These are phyloP conservation scores for Caretta caretta DNA, from an alignment of 2,113 vertebrate species.

Conservation along the genomic window DNA sequence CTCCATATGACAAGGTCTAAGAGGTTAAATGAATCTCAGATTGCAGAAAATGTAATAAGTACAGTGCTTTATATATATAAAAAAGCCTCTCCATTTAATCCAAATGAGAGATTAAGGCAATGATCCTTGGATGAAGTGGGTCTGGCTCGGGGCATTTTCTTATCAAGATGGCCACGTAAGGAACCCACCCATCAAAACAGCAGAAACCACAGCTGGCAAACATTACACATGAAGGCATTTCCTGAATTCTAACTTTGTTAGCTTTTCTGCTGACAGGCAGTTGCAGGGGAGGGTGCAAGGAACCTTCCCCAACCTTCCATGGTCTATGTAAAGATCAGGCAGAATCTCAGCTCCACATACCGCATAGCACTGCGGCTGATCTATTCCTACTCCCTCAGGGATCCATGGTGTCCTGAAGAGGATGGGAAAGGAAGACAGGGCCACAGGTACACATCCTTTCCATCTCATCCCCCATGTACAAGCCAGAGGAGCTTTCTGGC, in stretches of 20 bases:
- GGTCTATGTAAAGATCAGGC: neutral
- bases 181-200: slow-evolving; percentile 69
- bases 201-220: slow-evolving; percentile 66
- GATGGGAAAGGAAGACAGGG: neutral
- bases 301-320: neutral
- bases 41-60: neutral
- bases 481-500: neutral
- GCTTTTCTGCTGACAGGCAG: neutral
- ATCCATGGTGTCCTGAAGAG: neutral
- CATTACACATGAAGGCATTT: slow-evolving; percentile 46
- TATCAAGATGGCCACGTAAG: slow-evolving; percentile 51
- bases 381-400: neutral
- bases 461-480: neutral
- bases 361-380: rapidly evolving
- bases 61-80: neutral
- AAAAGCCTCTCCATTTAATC: neutral
- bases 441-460: neutral
- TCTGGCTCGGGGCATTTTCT: slow-evolving; percentile 60
- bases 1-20: neutral
- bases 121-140: slow-evolving; percentile 39
- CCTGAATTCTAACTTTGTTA: slow-evolving; percentile 15
- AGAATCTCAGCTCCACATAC: neutral
- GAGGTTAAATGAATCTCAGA: slow-evolving; percentile 12
- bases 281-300: neutral
- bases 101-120: slow-evolving; percentile 45